Percentiles rank a stretch among this genome's conserved stretches.
phyloP scores from a whole-genome alignment of 1,140 invertebrate species.

The Drosophila bifasciata region DNA sequence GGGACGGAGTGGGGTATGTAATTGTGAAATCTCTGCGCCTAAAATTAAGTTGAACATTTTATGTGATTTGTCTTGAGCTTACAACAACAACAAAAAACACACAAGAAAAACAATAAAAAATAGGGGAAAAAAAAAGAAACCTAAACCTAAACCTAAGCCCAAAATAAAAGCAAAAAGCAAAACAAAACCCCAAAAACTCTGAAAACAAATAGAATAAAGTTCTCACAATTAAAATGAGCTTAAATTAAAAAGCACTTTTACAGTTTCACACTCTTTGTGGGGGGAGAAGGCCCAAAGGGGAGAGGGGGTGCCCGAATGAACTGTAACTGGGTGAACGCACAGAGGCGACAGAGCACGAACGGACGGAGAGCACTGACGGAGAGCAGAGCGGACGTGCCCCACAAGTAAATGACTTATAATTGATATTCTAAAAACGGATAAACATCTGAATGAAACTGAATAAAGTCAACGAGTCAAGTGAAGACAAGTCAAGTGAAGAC shows the following conservation, averaged over 20 bases:
- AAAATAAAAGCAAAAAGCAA: too few species aligned
- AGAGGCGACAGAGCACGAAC: constrained; percentile 23
- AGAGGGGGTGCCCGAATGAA: constrained; percentile 18
- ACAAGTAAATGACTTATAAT: constrained; percentile 81
- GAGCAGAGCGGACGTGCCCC: constrained; percentile 58
- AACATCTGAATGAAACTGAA: constrained; percentile 48
- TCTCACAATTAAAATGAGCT: constrained; percentile 82
- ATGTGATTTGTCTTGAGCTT: constrained; percentile 49
- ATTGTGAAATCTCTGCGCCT: constrained; percentile 26
- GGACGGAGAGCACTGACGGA: constrained; percentile 4
- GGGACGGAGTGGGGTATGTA: neutral
- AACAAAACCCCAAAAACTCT: constrained; percentile 2
- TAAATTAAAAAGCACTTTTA: constrained; percentile 82
- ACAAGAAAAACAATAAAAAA: neutral
- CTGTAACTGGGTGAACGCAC: constrained; percentile 63
- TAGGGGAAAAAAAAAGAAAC: constrained; percentile 12
- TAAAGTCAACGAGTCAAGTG: constrained; percentile 1
- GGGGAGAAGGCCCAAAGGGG: too few species aligned
- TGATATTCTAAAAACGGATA: constrained; percentile 83
- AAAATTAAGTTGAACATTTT: constrained; percentile 47
- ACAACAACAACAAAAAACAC: too few species aligned
- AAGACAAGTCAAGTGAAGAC: too few species aligned
- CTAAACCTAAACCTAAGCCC: neutral
- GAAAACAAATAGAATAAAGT: constrained; percentile 76
- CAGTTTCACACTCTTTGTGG: constrained; percentile 79